phyloP scores from a whole-genome alignment of 2,113 vertebrate genomes.

The Mohoua ochrocephala region DNA sequence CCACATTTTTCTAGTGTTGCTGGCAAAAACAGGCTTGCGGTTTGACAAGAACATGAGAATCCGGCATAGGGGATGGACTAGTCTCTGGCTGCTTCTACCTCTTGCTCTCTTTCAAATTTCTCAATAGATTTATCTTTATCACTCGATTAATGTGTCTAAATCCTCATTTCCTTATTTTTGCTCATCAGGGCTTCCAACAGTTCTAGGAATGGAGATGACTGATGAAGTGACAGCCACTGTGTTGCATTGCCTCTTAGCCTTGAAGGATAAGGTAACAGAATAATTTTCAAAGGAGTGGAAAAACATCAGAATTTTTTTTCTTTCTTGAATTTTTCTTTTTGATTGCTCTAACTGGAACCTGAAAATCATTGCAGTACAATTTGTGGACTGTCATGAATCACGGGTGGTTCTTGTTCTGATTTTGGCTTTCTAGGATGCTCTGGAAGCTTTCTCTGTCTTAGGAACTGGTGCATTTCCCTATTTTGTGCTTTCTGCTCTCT shows the following conservation, averaged over 20 bases:
- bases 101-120: not conserved
- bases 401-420: not conserved
- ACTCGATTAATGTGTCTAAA: not conserved
- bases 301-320: not conserved
- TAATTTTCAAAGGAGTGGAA: not conserved
- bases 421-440: not conserved
- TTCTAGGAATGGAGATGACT: not conserved
- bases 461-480: not conserved
- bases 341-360: not conserved
- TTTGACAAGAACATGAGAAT: not conserved
- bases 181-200: not conserved
- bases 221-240: not conserved
- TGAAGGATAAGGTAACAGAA: not conserved
- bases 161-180: not conserved
- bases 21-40: not conserved
- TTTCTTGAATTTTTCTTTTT: not conserved
- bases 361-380: not conserved
- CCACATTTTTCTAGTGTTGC: not conserved
- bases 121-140: not conserved
- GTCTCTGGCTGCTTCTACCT: not conserved
- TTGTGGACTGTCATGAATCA: not conserved
- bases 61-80: not conserved
- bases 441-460: not conserved
- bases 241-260: not conserved
- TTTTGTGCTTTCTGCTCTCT: not conserved